phyloP scores from a whole-genome alignment of 2,888 invertebrate species.

The Furcula furcula region DNA sequence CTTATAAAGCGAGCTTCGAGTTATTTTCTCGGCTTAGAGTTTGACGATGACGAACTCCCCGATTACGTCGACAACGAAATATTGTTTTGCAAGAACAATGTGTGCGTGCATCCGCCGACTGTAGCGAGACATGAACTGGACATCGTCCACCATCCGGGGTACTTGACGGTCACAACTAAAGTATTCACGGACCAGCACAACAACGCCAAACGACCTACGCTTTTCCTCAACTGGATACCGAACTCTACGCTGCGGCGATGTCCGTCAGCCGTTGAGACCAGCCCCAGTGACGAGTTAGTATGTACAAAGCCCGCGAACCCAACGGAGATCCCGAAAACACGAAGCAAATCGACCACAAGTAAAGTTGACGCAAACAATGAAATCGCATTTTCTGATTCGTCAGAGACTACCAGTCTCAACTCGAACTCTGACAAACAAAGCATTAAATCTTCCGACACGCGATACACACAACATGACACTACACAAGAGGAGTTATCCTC shows the following conservation, averaged over 20 bases:
- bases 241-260: slow-evolving; percentile 94
- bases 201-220: slow-evolving; percentile 88
- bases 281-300: slow-evolving; percentile 68
- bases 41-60: slow-evolving; percentile 81
- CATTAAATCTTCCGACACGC: slow-evolving; percentile 67
- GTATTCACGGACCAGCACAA: slow-evolving; percentile 90
- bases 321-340: slow-evolving; percentile 46
- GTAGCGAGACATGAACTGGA: slow-evolving; percentile 91
- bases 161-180: slow-evolving; percentile 93
- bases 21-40: slow-evolving; percentile 88
- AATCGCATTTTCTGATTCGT: slow-evolving; percentile 76
- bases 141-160: slow-evolving; percentile 94
- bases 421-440: slow-evolving; percentile 79
- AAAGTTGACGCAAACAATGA: slow-evolving; percentile 66
- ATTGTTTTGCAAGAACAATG: slow-evolving; percentile 96
- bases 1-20: slow-evolving; percentile 90
- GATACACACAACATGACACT: slow-evolving; percentile 64
- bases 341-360: slow-evolving; percentile 34
- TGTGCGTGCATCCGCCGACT: slow-evolving; percentile 97
- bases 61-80: slow-evolving; percentile 92
- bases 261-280: slow-evolving; percentile 87
- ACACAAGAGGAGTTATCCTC: slow-evolving; percentile 67
- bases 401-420: slow-evolving; percentile 76
- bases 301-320: slow-evolving; percentile 47
- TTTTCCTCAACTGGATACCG: slow-evolving; percentile 97